These are phyloP conservation scores for Bucco capensis DNA, from an alignment of 2,113 vertebrate species.

Conservation along the genomic window DNA sequence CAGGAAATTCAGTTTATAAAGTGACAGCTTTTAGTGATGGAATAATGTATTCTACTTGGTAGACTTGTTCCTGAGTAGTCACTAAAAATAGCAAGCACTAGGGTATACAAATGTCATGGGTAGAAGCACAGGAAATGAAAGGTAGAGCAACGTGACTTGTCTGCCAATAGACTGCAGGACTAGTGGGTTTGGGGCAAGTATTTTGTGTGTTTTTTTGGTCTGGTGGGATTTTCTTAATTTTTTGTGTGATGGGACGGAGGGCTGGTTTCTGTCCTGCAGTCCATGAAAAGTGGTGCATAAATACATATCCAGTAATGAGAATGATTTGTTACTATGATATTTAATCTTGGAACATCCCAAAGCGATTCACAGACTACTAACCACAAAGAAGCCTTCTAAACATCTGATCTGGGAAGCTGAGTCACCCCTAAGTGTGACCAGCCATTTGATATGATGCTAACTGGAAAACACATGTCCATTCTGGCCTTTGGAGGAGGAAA, in stretches of 20 bases:
- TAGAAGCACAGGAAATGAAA: background rate
- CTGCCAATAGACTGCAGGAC: background rate
- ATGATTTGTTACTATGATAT: background rate
- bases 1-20: background rate
- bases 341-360: background rate
- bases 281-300: background rate
- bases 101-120: background rate
- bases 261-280: background rate
- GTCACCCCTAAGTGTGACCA: background rate
- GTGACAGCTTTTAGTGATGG: constrained; percentile 12
- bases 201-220: background rate
- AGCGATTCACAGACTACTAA: background rate
- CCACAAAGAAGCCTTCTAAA: background rate
- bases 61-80: background rate
- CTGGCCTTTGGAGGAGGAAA: background rate
- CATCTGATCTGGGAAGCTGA: background rate
- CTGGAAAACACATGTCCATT: background rate
- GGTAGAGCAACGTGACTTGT: background rate
- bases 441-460: background rate
- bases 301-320: background rate
- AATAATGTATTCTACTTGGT: constrained; percentile 9
- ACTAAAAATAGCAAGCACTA: background rate
- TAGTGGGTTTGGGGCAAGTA: background rate
- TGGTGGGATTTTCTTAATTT: background rate
- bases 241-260: background rate